Evolutionary conservation across 64 coral and sea anemone species (phyloP), one percentile per base, ranked within the genome.

Genomic region (Porites australiensis): DNA sequence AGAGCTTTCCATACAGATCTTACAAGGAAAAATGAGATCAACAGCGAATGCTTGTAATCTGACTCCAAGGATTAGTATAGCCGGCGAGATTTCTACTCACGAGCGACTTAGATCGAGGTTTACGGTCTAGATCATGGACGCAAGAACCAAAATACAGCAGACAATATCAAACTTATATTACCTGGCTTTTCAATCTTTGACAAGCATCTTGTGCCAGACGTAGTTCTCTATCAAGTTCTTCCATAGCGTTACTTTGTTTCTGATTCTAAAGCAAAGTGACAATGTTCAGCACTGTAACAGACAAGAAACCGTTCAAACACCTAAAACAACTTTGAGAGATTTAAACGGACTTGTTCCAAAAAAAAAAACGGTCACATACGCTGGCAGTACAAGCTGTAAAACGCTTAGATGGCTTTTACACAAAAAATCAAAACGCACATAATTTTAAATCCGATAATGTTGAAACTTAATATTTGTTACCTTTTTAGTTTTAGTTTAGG

Each of bases 121-220:
- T 37, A 37, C 27, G 27, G 27, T 37, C 27, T 1, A 37, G 27
- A 37, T 37, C 1, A 37, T 37, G 1, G 27, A 37, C 27, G 54
- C 1, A 4, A 57, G 12, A 9, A 57, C 54, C 1, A 57, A 57
- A 57, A 57, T 57, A 57, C 10, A 55, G 15, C 48, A 44, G 14
- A 19, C 45, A 76, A 50, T 6, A 51, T 19, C 49, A 50, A 76
- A 14, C 18, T 18, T 15, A 13, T 46, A 45, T 45, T 74, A 99
- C 98, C 98, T 99, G 98, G 76, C 86, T 91, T 78, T 99, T 96
- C 3, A 95, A 94, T 68, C 98, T 90, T 50, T 91, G 82, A 50
- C 91, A 88, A 53, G 98, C 92, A 22, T 99, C 98, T 71, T 95
- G 74, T 3, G 98, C 90, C 18, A 93, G 64, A n/a, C 64, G 90